Evolutionary conservation across 2,888 invertebrate species (phyloP).

Genomic region (Nomada ferruginata): DNA sequence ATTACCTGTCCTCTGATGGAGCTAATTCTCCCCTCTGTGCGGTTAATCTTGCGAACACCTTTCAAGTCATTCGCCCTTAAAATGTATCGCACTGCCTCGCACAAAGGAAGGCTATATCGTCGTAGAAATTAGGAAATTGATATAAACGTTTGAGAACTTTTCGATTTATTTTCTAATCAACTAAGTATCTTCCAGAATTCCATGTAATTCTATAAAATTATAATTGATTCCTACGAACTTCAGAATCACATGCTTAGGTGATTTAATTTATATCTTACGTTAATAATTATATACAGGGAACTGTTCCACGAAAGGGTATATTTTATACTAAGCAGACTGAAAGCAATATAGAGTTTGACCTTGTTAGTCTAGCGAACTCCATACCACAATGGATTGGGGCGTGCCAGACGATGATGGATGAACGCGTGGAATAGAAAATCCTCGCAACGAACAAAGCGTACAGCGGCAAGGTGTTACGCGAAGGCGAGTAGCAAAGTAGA

Average conservation of each 20-base stretch:
- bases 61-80: not conserved
- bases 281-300: conserved; percentile 3
- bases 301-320: not conserved
- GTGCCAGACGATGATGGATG: conserved; percentile 73
- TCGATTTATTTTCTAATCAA: not conserved
- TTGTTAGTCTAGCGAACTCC: conserved; percentile 9
- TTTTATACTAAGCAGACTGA: conserved; percentile 3
- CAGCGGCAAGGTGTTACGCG: conserved; percentile 56
- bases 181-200: not conserved
- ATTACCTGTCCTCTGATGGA: conserved; percentile 9
- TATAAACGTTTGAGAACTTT: not conserved
- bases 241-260: not conserved
- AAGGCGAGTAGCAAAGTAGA: conserved; percentile 38
- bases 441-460: conserved; percentile 65
- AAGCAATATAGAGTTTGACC: conserved; percentile 7
- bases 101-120: not conserved
- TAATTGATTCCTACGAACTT: too few relatives aligned
- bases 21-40: conserved; percentile 4
- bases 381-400: conserved; percentile 20
- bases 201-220: too few relatives aligned
- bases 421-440: conserved; percentile 72
- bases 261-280: not conserved
- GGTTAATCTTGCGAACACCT: conserved; percentile 24
- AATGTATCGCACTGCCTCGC: not conserved
- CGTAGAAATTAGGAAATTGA: not conserved